These are phyloP conservation scores for Stomatorhinus walkeri DNA, from an alignment of 2,797 vertebrate species.

Conservation along the genomic window DNA sequence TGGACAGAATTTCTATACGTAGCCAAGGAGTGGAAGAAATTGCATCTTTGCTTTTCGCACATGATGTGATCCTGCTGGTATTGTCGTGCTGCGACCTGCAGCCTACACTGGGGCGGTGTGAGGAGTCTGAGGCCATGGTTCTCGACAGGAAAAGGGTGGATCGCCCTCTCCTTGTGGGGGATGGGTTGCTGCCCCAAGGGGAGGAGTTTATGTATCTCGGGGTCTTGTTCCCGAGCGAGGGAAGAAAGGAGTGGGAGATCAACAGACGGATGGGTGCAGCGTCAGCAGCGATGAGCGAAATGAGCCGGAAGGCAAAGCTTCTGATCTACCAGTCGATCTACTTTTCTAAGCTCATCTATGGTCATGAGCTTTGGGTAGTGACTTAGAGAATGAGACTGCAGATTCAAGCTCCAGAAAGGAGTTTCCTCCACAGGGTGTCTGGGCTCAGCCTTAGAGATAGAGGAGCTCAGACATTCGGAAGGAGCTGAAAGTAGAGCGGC, in stretches of 20 bases:
- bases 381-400: not conserved
- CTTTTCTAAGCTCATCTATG: not conserved
- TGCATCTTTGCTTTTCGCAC: not conserved
- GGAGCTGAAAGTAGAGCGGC: not conserved
- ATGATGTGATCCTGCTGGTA: not conserved
- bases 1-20: not conserved
- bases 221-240: not conserved
- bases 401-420: not conserved
- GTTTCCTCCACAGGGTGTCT: not conserved
- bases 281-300: not conserved
- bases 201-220: not conserved
- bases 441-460: not conserved
- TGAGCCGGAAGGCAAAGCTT: not conserved
- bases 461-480: not conserved
- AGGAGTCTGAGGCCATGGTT: not conserved
- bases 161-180: not conserved
- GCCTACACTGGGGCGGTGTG: not conserved
- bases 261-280: not conserved
- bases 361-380: not conserved
- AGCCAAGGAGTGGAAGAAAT: not conserved
- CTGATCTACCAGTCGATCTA: not conserved
- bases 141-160: not conserved
- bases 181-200: not conserved
- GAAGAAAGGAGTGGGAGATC: not conserved
- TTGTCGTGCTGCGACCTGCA: not conserved